phyloP scores from a whole-genome alignment of 2,888 invertebrate genomes.

The Pogonocherus hispidulus region DNA sequence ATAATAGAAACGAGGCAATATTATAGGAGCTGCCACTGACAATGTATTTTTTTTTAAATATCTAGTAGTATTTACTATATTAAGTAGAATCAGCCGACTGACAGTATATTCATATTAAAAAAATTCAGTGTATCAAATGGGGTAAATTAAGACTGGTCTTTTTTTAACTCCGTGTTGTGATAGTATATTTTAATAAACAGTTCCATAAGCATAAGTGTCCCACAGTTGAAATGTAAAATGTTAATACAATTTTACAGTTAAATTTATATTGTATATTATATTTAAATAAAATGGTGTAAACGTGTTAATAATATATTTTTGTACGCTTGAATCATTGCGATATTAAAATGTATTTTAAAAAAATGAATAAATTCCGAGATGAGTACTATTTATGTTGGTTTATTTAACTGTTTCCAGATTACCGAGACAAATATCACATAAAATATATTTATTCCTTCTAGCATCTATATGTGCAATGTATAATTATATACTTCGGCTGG shows the following conservation, averaged over 20 bases:
- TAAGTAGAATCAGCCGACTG: not conserved
- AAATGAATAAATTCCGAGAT: slow-evolving; percentile 47
- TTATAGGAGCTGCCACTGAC: too few species aligned
- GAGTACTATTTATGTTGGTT: slow-evolving; percentile 8
- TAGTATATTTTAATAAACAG: slow-evolving; percentile 25
- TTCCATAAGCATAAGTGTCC: slow-evolving; percentile 22
- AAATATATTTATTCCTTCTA: too few species aligned
- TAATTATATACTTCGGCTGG: too few species aligned
- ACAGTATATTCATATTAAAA: not conserved
- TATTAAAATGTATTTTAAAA: slow-evolving; percentile 64
- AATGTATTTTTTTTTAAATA: too few species aligned
- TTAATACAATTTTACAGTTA: slow-evolving; percentile 31
- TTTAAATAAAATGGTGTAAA: slow-evolving; percentile 56
- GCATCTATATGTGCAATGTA: too few species aligned
- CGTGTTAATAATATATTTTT: slow-evolving; percentile 68
- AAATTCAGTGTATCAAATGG: not conserved
- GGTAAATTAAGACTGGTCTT: slow-evolving; percentile 26
- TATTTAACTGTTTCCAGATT: too few species aligned
- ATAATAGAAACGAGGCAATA: too few species aligned
- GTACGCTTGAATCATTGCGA: slow-evolving; percentile 68
- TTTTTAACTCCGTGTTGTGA: slow-evolving; percentile 26
- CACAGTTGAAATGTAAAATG: slow-evolving; percentile 22
- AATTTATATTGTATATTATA: slow-evolving; percentile 44
- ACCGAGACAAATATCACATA: too few species aligned
- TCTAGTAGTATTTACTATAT: too few species aligned